Evolutionary conservation across 2,797 vertebrate genomes (phyloP).

Genomic region (Numenius phaeopus): DNA sequence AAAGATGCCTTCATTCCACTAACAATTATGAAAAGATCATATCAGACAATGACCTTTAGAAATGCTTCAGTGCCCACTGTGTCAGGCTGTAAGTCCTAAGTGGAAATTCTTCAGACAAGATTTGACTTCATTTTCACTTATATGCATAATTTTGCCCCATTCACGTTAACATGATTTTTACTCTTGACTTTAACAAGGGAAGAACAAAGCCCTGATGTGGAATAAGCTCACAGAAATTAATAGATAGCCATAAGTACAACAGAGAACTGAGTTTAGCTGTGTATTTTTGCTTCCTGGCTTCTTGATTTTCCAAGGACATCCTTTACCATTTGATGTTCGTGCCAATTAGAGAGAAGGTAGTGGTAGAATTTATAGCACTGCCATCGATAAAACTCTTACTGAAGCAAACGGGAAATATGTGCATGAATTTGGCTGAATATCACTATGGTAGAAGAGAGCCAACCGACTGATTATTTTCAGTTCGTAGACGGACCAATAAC

Average conservation of each 20-base stretch:
- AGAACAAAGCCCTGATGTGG: not conserved
- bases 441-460: constrained; percentile 12
- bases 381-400: constrained; percentile 31
- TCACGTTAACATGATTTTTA: constrained; percentile 15
- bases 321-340: constrained; percentile 51
- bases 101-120: constrained; percentile 33
- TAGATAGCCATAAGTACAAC: not conserved
- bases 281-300: constrained; percentile 8
- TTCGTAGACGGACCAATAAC: constrained; percentile 35
- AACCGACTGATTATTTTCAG: constrained; percentile 46
- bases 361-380: constrained; percentile 52
- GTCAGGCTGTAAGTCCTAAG: constrained; percentile 18
- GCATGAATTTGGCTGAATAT: constrained; percentile 36
- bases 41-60: constrained; percentile 54
- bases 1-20: constrained; percentile 58
- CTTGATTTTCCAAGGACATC: constrained; percentile 63
- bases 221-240: constrained; percentile 11
- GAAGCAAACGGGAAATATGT: constrained; percentile 46
- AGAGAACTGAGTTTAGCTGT: not conserved
- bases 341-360: constrained; percentile 60
- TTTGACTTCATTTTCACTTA: constrained; percentile 23
- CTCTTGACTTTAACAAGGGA: not conserved
- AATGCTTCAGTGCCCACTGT: constrained; percentile 44
- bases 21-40: constrained; percentile 65
- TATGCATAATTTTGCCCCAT: constrained; percentile 2